Conservation (phyloP, 1,140 invertebrate genomes). For the Pseudobourletiella spinata region DNA sequence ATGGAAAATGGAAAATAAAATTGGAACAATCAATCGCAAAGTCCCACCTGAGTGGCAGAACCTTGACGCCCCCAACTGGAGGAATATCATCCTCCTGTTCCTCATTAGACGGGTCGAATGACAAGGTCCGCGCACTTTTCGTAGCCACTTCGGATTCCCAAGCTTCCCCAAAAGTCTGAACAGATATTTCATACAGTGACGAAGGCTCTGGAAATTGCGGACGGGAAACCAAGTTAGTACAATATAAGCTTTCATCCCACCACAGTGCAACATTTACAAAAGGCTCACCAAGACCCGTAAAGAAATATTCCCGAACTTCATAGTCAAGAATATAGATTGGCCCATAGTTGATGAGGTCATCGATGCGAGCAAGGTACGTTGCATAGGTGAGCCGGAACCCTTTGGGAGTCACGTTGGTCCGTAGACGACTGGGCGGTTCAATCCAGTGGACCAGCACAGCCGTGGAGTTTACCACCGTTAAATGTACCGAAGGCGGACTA, state of each 20-base stretch:
- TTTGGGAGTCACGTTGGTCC: constrained; percentile 12
- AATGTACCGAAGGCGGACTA: constrained; percentile 18
- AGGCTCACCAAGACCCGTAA: constrained; percentile 22
- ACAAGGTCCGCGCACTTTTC: neutral
- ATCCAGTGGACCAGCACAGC: constrained; percentile 23
- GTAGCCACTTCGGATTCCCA: constrained; percentile 17
- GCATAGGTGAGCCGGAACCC: constrained; percentile 23
- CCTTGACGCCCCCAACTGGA: constrained; percentile 4
- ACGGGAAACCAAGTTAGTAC: neutral
- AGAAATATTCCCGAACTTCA: constrained; percentile 14
- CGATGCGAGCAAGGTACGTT: constrained; percentile 9
- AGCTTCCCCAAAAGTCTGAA: constrained; percentile 11
- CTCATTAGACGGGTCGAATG: neutral
- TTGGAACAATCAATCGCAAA: no score
- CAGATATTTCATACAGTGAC: constrained; percentile 15
- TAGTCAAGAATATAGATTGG: constrained; percentile 21
- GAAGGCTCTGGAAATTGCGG: constrained; percentile 2
- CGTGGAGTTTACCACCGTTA: constrained; percentile 26
- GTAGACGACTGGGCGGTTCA: constrained; percentile 11
- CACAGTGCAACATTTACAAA: no score
- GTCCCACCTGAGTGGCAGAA: constrained; percentile 11
- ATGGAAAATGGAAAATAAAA: no score
- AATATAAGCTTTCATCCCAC: neutral
- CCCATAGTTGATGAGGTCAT: constrained; percentile 24
- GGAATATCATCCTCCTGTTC: constrained; percentile 2